Evolutionary conservation across 2,888 invertebrate genomes (phyloP), one percentile per base, ranked within the genome.

Genomic region (Stenolophus ochropezus): DNA sequence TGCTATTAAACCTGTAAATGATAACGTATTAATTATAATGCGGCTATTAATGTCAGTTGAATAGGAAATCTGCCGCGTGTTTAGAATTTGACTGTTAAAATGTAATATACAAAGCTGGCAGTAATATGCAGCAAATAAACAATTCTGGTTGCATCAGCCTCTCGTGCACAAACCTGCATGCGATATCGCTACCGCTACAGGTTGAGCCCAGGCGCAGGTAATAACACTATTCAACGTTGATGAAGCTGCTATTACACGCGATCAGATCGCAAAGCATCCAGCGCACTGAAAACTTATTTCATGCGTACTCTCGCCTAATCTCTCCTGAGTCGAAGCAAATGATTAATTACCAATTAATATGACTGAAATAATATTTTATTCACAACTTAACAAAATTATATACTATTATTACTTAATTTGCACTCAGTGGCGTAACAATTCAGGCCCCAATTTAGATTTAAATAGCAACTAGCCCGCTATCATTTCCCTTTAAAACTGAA

Each of bases 191-290:
- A 53, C 18, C 14, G 18, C 23, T 25, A n/a, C 56, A 56, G 56
- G 56, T 21, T 11, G 21, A 42, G 33, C 33, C 6, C 21, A 56
- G 11, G 51, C 21, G 56, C 3, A 11, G 8, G 23, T 14, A 61
- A 61, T 61, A 23, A 61, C n/a, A 25, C 21, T 14, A 61, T 61
- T 61, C 25, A 61, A 27, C 61, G 25, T 61, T 61, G 61, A 25
- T 61, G 61, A 25, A 61, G 14, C 21, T 11, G 11, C 25, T 14
- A 61, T 25, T 25, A 61, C 61, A 23, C 25, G 21, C 20, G 61
- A 61, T 25, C 61, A 61, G n/a, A 25, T 14, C 11, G n/a, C 21
- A n/a, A 61, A 25, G 4, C 2, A 14, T 42, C n/a, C n/a, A n/a
- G n/a, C n/a, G n/a, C n/a, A n/a, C n/a, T n/a, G n/a, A n/a, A n/a